Base-by-base conservation (phyloP, 2,797 vertebrate species). In the Scomberomorus guttatus region DNA sequence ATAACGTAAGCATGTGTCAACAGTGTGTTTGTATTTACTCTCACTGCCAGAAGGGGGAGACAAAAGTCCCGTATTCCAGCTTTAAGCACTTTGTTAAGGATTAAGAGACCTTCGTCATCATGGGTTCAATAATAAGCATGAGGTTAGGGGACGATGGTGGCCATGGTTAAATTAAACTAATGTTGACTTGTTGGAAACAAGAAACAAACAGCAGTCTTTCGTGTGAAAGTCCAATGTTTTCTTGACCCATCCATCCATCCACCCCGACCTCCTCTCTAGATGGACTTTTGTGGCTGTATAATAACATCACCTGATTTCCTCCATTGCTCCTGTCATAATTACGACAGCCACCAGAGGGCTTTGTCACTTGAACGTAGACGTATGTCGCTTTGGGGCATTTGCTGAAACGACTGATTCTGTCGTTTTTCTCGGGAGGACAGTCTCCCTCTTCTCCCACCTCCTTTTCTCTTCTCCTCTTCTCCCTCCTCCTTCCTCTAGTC, bases 401-500 rank as follows among this genome's bases (percentile, higher is more conserved):
- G 46, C 65, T 37, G 37, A 67, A 25, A 63, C n/a, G 34, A 54
- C 11, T 14, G 0, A 22, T 62, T 46, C 13, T 11, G 27, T 72
- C 76, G 9, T 50, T 50, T 50, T 50, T 50, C 46, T 18, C n/a
- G 46, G 12, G 39, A 50, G 46, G 46, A 20, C 4, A 44, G 13
- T 57, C 32, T 46, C 65, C 8, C 55, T 39, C 69, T 22, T 22
- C 34, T 29, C 17, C 5, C 25, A 48, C 62, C 39, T 39, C 51
- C 14, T 29, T 29, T 62, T 52, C 69, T 68, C 54, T 75, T 73
- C 65, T 66, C 51, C 52, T 79, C 61, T 73, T 51, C 64, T 61
- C 48, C 65, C 78, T 79, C 75, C 80, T 68, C 77, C 52, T 80
- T 69, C 68, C 70, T 80, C 59, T 13, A 24, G 77, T 89, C 80